A percentile compares a stretch with the other conserved stretches of the same genome.
Evolutionary conservation across 2,113 vertebrate genomes (phyloP).

Genomic region (Sula dactylatra): DNA sequence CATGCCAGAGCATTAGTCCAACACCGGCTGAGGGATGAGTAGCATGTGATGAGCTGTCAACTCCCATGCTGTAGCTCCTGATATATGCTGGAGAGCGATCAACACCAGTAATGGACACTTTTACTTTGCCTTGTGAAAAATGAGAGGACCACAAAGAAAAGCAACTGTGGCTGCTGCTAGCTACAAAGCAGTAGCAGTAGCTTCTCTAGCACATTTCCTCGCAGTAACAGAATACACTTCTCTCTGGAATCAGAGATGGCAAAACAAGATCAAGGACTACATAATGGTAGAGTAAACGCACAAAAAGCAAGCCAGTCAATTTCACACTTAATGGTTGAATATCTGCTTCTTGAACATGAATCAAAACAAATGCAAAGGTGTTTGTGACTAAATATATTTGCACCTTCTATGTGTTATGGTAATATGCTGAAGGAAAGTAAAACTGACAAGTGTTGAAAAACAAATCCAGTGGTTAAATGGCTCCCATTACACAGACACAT

Average conservation of each 20-base stretch:
- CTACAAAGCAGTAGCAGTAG: background rate
- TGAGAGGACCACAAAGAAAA: background rate
- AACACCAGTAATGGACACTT: background rate
- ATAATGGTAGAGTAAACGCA: background rate
- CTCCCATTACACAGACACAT: background rate
- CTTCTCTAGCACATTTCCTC: background rate
- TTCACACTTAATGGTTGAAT: background rate
- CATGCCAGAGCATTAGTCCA: background rate
- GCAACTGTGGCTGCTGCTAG: background rate
- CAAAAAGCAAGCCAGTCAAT: background rate
- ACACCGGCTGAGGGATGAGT: background rate
- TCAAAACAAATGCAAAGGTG: background rate
- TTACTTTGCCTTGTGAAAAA: background rate
- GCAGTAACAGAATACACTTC: background rate
- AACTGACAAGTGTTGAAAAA: background rate
- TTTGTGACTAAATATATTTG: background rate
- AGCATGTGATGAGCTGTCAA: background rate
- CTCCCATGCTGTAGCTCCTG: background rate
- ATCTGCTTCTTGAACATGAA: background rate
- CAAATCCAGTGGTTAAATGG: background rate
- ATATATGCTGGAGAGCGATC: background rate
- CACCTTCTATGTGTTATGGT: background rate
- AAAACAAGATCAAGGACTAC: background rate
- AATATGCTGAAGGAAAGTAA: background rate
- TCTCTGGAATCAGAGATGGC: background rate